Evolutionary conservation across 2,888 invertebrate species (phyloP).

Genomic region (Blastobasis lacticolella): DNA sequence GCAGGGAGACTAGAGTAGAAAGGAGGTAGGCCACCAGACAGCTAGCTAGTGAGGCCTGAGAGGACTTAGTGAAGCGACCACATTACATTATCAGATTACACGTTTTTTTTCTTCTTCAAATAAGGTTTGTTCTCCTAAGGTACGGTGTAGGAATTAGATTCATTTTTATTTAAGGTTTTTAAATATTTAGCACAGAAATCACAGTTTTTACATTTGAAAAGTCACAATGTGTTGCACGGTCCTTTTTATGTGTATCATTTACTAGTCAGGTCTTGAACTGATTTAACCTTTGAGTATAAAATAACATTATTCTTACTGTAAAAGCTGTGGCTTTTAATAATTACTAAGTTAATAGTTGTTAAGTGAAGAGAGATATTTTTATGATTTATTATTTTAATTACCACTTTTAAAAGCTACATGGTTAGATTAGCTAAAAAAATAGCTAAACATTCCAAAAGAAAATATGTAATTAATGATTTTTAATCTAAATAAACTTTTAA

Average conservation of each 20-base stretch:
- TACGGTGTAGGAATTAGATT: constrained; percentile 54
- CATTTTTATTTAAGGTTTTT: constrained; percentile 18
- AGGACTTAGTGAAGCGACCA: constrained; percentile 53
- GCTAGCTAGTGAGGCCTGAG: constrained; percentile 65
- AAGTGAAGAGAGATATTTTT: constrained; percentile 36
- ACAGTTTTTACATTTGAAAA: constrained; percentile 59
- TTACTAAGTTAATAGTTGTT: constrained; percentile 36
- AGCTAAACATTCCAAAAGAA: constrained; percentile 46
- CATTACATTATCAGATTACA: constrained; percentile 36
- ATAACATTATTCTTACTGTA: constrained; percentile 28
- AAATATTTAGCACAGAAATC: constrained; percentile 37
- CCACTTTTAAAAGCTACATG: constrained; percentile 16
- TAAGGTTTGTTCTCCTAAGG: constrained; percentile 58
- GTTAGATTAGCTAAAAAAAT: constrained; percentile 22
- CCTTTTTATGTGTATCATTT: constrained; percentile 22
- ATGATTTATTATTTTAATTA: constrained; percentile 15
- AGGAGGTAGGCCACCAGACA: constrained; percentile 56
- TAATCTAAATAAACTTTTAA: too few relatives aligned
- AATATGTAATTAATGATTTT: too few relatives aligned
- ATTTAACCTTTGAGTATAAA: constrained; percentile 3
- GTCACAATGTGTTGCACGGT: constrained; percentile 27
- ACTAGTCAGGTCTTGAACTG: constrained; percentile 13
- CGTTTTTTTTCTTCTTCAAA: constrained; percentile 37
- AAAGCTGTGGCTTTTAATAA: constrained; percentile 49
- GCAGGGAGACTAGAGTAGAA: constrained; percentile 65